Base-by-base conservation (phyloP, 2,888 invertebrate species). In the Apocheima hispidaria region DNA sequence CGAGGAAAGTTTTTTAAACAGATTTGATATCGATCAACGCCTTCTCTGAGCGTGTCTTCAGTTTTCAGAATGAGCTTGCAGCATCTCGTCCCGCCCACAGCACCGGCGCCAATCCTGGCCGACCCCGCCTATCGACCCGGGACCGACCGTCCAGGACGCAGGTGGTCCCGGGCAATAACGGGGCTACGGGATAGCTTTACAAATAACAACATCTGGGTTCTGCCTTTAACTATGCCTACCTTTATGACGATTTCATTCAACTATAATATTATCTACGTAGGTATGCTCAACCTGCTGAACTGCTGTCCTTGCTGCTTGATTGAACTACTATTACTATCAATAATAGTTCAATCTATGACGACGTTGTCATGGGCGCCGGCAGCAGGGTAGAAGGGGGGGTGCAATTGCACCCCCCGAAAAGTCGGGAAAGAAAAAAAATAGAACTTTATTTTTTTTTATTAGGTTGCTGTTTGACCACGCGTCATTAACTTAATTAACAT, bases 101-200 rank as follows among this genome's bases (percentile, higher is more conserved):
- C 26, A 16, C 54, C 41, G 41, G 70, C 66, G 66, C 88, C 91
- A 90, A 90, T 88, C 83, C 80, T 66, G 60, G 58, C 26, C 73
- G 75, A 77, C 88, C 77, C 86, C 89, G 90, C 90, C 90, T 84
- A 86, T 85, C 75, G 84, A 87, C 87, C 83, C 76, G 68, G 69
- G 73, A 57, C 70, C 69, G 83, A 69, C 86, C 12, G 35, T 1
- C 69, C 70, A 69, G 82, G 84, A 70, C 87, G 69, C 90, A 91
- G 91, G 87, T 91, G 91, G 67, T 77, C 66, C 71, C 51, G 66
- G 75, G 77, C 83, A 88, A 88, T 88, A 84, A 87, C 65, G 54
- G 56, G 62, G 33, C 53, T 68, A 51, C 52, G 40, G 44, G 64
- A 71, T 73, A 51, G 57, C 61, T 71, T 66, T 64, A 43, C 49